These are phyloP conservation scores for Drosophila arawakana DNA, from an alignment of 1,140 invertebrate species.

Conservation along the genomic window DNA sequence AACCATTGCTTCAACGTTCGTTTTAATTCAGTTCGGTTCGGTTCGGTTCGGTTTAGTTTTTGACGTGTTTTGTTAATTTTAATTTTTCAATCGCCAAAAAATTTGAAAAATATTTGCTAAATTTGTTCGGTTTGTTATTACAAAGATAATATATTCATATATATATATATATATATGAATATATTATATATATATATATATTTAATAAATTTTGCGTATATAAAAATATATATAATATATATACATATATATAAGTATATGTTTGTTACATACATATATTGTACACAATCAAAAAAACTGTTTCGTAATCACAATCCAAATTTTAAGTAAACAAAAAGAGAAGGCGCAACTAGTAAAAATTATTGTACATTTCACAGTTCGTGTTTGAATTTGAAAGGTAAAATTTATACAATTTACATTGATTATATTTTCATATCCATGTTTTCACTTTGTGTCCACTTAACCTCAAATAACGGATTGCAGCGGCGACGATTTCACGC, in stretches of 20 bases:
- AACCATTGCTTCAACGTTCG: constrained; percentile 59
- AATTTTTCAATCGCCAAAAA: constrained; percentile 19
- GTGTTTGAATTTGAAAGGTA: constrained; percentile 25
- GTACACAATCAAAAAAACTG: constrained; percentile 54
- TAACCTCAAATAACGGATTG: constrained; percentile 63
- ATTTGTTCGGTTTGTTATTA: constrained; percentile 49
- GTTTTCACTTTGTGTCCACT: constrained; percentile 33
- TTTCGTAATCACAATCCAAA: constrained; percentile 70
- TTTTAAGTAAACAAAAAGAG: constrained; percentile 11
- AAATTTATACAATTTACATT: constrained; percentile 54
- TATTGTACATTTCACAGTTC: constrained; percentile 34
- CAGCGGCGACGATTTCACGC: constrained; percentile 31
- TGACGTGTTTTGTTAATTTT: constrained; percentile 38
- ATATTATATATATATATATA: too few relatives aligned
- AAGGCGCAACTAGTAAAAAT: constrained; percentile 39
- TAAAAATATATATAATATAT: too few relatives aligned
- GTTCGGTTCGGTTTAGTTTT: constrained; percentile 46
- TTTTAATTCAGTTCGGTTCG: constrained; percentile 57
- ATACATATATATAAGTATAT: too few relatives aligned
- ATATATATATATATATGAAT: too few relatives aligned
- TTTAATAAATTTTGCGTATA: too few relatives aligned
- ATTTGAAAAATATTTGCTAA: constrained; percentile 30
- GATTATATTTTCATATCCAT: constrained; percentile 19
- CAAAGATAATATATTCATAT: constrained; percentile 23
- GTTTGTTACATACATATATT: too few relatives aligned